Evolutionary conservation across 2,113 vertebrate genomes (phyloP), one percentile per base, ranked within the genome.

Genomic region (Centropus bengalensis): DNA sequence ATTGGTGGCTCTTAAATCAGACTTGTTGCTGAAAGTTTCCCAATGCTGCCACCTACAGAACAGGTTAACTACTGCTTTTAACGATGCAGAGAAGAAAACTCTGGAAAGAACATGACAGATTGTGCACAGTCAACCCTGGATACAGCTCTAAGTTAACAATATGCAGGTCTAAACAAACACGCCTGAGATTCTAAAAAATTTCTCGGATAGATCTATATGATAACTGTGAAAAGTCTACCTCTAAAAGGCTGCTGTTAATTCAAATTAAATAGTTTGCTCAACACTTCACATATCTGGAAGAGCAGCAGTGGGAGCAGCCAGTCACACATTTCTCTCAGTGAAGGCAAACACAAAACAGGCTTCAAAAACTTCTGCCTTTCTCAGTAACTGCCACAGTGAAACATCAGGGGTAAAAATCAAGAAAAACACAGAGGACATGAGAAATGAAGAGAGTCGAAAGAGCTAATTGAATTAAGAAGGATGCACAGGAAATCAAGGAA

Each of bases 11-110:
- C 74, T n/a, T 36, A 2, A 74, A n/a, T 64, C 44, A 67, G 47
- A 88, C 56, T 92, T 77, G 66, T 13, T 70, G 82, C 73, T 79
- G 24, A 86, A 86, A 67, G 69, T 28, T 97, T 95, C 94, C 94
- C 95, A 97, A 88, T 96, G 93, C 97, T 97, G 96, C 95, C 97
- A 97, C 77, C 98, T 97, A 77, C 89, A 97, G 97, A 95, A 30
- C 3, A 56, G 8, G 14, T 3, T 42, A 23, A 81, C 40, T 24
- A 69, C 80, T 81, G 90, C 78, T 83, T 81, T 38, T 47, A 54
- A 44, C 7, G 14, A 3, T n/a, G 49, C 40, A 16, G 23, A 49
- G n/a, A 64, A 63, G 13, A 66, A 73, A 66, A 54, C 2, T 1
- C 19, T 8, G 3, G 2, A 8, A 16, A 3, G 1, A 52, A 67